Conservation (phyloP, 2,888 invertebrate species). For the Teleogryllus oceanicus region DNA sequence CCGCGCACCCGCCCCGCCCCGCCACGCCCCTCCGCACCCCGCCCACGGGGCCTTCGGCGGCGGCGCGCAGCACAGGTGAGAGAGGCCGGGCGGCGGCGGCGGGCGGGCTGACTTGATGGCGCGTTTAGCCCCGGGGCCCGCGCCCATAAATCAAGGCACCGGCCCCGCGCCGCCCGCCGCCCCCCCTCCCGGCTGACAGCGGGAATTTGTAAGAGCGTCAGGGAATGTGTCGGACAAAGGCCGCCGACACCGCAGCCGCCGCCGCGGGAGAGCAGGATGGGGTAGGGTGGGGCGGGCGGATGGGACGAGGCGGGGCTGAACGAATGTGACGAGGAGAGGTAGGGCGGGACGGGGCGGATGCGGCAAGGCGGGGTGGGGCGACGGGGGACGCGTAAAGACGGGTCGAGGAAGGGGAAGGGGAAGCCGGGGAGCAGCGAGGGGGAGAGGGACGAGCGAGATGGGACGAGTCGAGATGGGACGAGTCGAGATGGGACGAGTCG, state of each 20-base stretch:
- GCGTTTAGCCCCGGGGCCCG: slow-evolving; percentile 18
- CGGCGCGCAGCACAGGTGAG: slow-evolving; percentile 11
- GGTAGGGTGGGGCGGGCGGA: too few relatives aligned
- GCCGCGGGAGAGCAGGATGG: too few relatives aligned
- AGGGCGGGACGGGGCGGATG: too few relatives aligned
- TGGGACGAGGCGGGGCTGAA: too few relatives aligned
- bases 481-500: too few relatives aligned
- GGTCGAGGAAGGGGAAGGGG: too few relatives aligned
- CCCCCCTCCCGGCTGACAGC: neutral
- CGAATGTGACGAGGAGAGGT: too few relatives aligned
- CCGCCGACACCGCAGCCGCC: neutral
- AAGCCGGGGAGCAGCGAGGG: too few relatives aligned
- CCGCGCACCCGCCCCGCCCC: neutral
- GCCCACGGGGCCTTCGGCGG: neutral
- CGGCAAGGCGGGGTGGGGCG: too few relatives aligned
- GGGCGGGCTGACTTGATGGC: slow-evolving; percentile 1
- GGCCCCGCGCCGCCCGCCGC: neutral
- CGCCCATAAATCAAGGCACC: neutral
- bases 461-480: too few relatives aligned
- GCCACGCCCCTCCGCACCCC: neutral
- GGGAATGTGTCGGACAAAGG: slow-evolving; percentile 5
- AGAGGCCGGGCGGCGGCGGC: neutral
- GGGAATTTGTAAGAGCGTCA: slow-evolving; percentile 18
- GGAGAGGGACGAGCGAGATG: too few relatives aligned
- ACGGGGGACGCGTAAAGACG: too few relatives aligned